Conservation (phyloP, 1,140 invertebrate species). For the Euschistus heros region DNA sequence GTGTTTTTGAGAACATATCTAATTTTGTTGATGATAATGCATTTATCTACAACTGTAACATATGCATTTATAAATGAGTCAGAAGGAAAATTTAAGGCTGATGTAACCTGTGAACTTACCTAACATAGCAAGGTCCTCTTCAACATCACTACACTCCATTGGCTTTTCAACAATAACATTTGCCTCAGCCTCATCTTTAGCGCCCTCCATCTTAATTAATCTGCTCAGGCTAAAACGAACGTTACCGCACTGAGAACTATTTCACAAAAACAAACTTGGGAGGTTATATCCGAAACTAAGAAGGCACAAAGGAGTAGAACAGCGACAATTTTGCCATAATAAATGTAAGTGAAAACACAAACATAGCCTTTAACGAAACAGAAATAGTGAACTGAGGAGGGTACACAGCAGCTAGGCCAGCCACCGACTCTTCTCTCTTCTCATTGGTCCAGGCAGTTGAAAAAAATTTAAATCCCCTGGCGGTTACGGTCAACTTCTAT, state of each 20-base stretch:
- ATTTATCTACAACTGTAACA: neutral
- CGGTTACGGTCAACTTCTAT: neutral
- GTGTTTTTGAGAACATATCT: neutral
- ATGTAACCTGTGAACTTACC: constrained; percentile 3
- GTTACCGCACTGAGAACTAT: neutral
- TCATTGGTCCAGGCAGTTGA: constrained; percentile 1
- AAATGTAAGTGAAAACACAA: neutral
- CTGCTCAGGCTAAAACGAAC: neutral
- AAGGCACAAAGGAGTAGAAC: neutral
- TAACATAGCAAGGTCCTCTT: constrained; percentile 20
- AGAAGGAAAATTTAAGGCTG: neutral
- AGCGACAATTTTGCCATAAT: neutral
- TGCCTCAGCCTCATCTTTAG: constrained; percentile 14
- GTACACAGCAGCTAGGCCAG: neutral
- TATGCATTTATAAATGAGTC: neutral
- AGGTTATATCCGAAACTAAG: neutral
- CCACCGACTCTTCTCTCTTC: neutral
- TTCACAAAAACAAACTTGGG: neutral
- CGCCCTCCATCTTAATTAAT: constrained; percentile 25
- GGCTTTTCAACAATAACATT: constrained; percentile 21
- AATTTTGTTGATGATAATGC: neutral
- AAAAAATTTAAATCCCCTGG: constrained; percentile 12
- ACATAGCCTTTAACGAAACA: neutral
- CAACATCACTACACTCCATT: constrained; percentile 24
- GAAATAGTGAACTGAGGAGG: neutral